Conservation (phyloP, 2,113 vertebrate species). For the Pseudolaguvia tuberculata region DNA sequence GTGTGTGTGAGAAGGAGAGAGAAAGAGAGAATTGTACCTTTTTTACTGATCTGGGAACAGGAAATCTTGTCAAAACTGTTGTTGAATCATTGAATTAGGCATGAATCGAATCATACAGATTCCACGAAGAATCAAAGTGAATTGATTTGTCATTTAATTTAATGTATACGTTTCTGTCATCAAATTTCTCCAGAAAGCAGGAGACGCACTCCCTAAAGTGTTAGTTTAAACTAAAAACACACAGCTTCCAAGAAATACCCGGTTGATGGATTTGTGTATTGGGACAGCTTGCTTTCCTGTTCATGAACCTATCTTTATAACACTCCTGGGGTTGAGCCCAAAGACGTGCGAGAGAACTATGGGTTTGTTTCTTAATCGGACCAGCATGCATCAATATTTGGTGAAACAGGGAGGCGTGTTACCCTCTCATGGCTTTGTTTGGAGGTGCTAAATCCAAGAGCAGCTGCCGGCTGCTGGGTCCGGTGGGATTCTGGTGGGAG, state of each 20-base stretch:
- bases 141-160: not conserved
- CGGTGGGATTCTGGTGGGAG: constrained; percentile 72
- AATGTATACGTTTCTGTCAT: not conserved
- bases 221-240: not conserved
- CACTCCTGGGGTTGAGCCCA: not conserved
- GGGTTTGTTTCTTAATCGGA: constrained; percentile 48
- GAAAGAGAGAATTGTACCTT: not conserved
- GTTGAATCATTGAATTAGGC: not conserved
- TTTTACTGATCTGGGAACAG: no score
- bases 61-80: no score
- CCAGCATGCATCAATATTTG: constrained; percentile 16
- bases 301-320: not conserved
- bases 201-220: not conserved
- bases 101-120: not conserved
- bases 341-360: constrained; percentile 24
- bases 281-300: constrained; percentile 1
- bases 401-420: constrained; percentile 51
- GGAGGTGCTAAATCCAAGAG: constrained; percentile 70
- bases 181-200: not conserved
- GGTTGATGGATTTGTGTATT: not conserved
- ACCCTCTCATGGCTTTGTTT: constrained; percentile 69
- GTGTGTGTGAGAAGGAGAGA: not conserved
- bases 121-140: not conserved
- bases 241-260: not conserved
- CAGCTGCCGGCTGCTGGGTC: constrained; percentile 82